Conservation (phyloP, 1,140 invertebrate species). For the Anastrepha ludens region DNA sequence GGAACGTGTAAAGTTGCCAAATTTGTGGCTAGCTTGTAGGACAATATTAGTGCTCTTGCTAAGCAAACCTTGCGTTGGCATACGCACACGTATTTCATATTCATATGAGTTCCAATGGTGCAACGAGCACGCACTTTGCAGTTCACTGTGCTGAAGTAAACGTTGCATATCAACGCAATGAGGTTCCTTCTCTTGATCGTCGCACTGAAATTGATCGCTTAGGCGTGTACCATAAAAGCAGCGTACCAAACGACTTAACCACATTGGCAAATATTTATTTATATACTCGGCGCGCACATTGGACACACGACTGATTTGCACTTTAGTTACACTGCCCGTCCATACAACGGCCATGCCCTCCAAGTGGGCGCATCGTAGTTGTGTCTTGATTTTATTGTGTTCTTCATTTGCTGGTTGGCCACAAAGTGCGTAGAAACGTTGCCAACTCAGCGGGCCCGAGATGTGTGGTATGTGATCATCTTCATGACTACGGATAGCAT, state of each 20-base stretch:
- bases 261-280: constrained; percentile 77
- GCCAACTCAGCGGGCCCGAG: constrained; percentile 76
- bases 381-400: constrained; percentile 79
- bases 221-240: constrained; percentile 83
- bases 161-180: constrained; percentile 74
- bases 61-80: constrained; percentile 81
- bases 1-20: constrained; percentile 82
- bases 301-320: constrained; percentile 78
- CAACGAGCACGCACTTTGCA: constrained; percentile 79
- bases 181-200: constrained; percentile 64
- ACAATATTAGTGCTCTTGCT: constrained; percentile 79
- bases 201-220: constrained; percentile 75
- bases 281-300: constrained; percentile 79
- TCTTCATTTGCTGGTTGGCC: constrained; percentile 82
- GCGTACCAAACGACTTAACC: constrained; percentile 77
- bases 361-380: constrained; percentile 81
- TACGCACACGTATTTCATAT: constrained; percentile 82
- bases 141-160: constrained; percentile 75
- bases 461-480: constrained; percentile 56
- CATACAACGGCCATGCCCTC: constrained; percentile 81
- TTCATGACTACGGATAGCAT: constrained; percentile 7
- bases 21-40: constrained; percentile 79
- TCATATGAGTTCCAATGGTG: constrained; percentile 82
- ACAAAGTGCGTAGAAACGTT: constrained; percentile 83
- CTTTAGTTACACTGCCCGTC: constrained; percentile 83